Evolutionary conservation across 2,888 invertebrate genomes (phyloP), one percentile per base, ranked within the genome.

Genomic region (Dynastes hyllus): DNA sequence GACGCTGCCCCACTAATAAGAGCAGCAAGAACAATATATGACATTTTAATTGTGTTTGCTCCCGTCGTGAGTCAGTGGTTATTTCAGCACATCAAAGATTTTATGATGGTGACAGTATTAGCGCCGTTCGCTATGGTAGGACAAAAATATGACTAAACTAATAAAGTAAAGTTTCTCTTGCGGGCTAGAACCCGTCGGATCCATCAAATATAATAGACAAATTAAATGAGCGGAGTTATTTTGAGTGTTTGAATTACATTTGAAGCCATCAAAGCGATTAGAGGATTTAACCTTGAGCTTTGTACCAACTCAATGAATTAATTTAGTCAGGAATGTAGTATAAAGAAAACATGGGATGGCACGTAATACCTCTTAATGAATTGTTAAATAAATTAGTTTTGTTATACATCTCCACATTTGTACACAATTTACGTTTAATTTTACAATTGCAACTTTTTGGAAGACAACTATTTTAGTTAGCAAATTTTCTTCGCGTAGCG

Each of bases 41-140:
- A 70, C n/a, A 53, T 6, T 53, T 70, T 70, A 70, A 70, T 70
- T 70, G 53, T 70, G 53, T 37, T 55, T n/a, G 53, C 32, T 32
- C 11, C 16, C 32, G 53, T 13, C 29, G 32, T 53, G 70, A 70
- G 32, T 70, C 70, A 70, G 51, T 53, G 27, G 27, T 32, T 53
- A 70, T 70, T 53, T 29, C n/a, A 45, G 50, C 29, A 29, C 51
- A 70, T 53, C 13, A n/a, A 40, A 70, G 53, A 29, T 53, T 70
- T 53, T 70, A 32, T 70, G 53, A 69, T 37, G 16, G n/a, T 13
- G 29, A 51, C 32, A 32, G 32, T 13, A 29, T 53, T 53, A 29
- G 51, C 32, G 53, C 51, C 53, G 16, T 58, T 58, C 22, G n/a
- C 22, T 53, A 32, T 55, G 29, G 27, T 53, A 40, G 11, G 2